Conservation (phyloP, 1,140 invertebrate species). For the Anthonomus grandis region DNA sequence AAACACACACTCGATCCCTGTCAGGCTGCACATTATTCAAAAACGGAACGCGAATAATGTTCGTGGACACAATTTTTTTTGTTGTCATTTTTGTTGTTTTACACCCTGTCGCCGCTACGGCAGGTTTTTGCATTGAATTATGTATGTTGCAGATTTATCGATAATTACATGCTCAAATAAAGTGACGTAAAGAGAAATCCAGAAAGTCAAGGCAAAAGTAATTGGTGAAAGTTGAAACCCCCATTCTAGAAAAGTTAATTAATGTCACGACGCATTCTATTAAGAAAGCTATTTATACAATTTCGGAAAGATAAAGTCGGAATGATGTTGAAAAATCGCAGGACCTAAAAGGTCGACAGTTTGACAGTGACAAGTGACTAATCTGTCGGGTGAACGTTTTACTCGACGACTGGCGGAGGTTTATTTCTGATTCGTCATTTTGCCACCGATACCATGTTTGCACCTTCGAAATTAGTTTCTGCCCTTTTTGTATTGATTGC, state of each 20-base stretch:
- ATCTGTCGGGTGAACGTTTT: constrained; percentile 24
- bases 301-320: constrained; percentile 22
- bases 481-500: too few species aligned
- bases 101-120: too few species aligned
- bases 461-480: constrained; percentile 23
- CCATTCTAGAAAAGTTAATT: constrained; percentile 21
- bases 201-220: not conserved
- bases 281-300: constrained; percentile 27
- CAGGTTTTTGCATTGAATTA: too few species aligned
- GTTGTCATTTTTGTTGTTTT: too few species aligned
- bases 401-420: constrained; percentile 6
- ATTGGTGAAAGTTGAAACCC: constrained; percentile 11
- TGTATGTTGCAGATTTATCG: too few species aligned
- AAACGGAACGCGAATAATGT: constrained; percentile 1
- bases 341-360: constrained; percentile 14
- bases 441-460: constrained; percentile 17
- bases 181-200: too few species aligned
- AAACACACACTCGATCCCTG: constrained; percentile 8
- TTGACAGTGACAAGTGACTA: constrained; percentile 25
- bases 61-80: too few species aligned
- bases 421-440: constrained; percentile 20
- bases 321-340: constrained; percentile 26
- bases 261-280: constrained; percentile 17
- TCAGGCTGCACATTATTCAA: constrained; percentile 1
- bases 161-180: too few species aligned